Conservation (phyloP, 2,113 vertebrate genomes). For the Echinops telfairi region DNA sequence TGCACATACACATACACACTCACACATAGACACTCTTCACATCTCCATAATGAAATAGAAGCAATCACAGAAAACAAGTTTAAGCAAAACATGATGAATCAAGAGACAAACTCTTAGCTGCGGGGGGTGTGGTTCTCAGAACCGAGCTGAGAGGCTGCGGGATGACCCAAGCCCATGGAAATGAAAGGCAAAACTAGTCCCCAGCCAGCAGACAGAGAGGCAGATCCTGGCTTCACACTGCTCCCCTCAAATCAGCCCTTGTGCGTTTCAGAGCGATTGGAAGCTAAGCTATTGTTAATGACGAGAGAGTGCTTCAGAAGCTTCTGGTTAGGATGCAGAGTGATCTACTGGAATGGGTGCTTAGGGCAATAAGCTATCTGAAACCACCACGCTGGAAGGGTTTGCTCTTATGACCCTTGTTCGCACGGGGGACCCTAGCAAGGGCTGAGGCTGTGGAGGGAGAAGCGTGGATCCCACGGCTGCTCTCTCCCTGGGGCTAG, state of each 20-base stretch:
- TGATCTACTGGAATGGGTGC: fast-evolving
- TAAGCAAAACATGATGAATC: fast-evolving
- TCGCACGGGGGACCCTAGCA: fast-evolving
- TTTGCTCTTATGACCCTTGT: fast-evolving
- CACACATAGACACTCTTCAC: neutral
- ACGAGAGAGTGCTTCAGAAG: fast-evolving
- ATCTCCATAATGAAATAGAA: neutral
- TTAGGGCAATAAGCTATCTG: fast-evolving
- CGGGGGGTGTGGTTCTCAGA: fast-evolving
- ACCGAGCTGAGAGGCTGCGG: neutral
- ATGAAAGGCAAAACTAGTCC: fast-evolving
- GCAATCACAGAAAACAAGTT: neutral
- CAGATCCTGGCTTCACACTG: fast-evolving
- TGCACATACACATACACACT: neutral
- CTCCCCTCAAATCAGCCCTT: fast-evolving
- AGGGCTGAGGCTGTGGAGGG: neutral
- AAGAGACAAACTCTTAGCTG: fast-evolving
- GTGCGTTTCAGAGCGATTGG: fast-evolving
- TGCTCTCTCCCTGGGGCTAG: fast-evolving
- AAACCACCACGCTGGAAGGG: fast-evolving
- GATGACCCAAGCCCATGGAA: fast-evolving
- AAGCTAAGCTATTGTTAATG: fast-evolving
- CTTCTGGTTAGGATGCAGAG: fast-evolving
- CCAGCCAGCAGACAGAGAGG: fast-evolving
- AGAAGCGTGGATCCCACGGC: too few relatives aligned